Evolutionary conservation across 2,797 vertebrate genomes (phyloP), one percentile per base, ranked within the genome.

Genomic region (Amblyraja radiata): DNA sequence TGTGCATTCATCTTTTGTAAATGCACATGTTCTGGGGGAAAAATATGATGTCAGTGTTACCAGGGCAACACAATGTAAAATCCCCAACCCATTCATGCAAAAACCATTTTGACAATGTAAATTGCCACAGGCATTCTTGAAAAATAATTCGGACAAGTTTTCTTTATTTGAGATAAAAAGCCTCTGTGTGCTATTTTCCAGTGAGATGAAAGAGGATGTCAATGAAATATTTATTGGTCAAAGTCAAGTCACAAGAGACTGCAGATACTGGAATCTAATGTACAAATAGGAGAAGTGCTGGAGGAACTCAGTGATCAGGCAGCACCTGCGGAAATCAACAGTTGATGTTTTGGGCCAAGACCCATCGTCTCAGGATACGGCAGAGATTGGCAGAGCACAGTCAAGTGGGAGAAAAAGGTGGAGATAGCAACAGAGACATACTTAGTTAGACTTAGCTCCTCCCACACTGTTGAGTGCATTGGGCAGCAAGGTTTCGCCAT

Each of bases 41-140:
- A 90, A 54, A 54, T 46, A 4, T 92, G 61, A 88, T 36, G 71
- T 76, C 71, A 76, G 3, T 28, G 36, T n/a, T 76, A 46, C 71
- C 90, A 92, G 73, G 71, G 71, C 39, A 54, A 92, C 90, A 92
- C 39, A 28, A n/a, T 92, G 39, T 76, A 58, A 58, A 54, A 46
- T 92, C 90, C 71, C 71, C 23, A 46, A 36, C 71, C 36, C 25
- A 76, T 92, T 92, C 71, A 92, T 74, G 90, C 90, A 74, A 76
- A 91, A 92, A 54, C 39, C 39, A 28, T 92, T 76, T n/a, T 76
- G 71, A 91, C 36, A 46, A 25, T 91, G 25, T 54, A 91, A 91
- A 13, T 74, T 91, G 90, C 90, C 90, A 39, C 6, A 21, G 84
- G 71, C 58, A 28, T 92, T 92, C 39, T 54, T 36, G 28, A 88